A percentile compares a stretch with the other conserved stretches of the same genome.
These are phyloP conservation scores for Drosophila paramelanica DNA, from an alignment of 2,888 invertebrate species.

Conservation along the genomic window DNA sequence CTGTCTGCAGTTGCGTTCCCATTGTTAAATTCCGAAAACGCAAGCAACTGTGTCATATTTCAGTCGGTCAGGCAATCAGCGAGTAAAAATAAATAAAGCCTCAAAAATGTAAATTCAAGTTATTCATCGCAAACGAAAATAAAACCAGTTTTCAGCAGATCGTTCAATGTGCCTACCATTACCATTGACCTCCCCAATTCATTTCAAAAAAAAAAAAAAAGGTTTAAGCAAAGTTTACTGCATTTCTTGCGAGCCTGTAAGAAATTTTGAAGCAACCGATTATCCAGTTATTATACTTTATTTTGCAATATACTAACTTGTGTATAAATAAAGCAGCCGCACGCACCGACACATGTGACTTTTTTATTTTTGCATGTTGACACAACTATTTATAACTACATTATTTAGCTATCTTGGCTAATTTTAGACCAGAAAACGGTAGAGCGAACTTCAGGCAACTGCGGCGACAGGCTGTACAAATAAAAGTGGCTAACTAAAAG, in stretches of 20 bases:
- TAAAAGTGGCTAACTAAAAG: slow-evolving; percentile 43
- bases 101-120: slow-evolving; percentile 48
- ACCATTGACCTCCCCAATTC: slow-evolving; percentile 70
- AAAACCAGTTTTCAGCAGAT: slow-evolving; percentile 63
- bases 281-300: neutral
- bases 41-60: slow-evolving; percentile 44
- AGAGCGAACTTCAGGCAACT: slow-evolving; percentile 51
- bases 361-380: slow-evolving; percentile 56
- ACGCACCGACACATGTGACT: slow-evolving; percentile 54
- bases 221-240: slow-evolving; percentile 38
- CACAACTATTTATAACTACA: slow-evolving; percentile 74
- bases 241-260: slow-evolving; percentile 34
- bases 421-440: slow-evolving; percentile 68
- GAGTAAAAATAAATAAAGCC: slow-evolving; percentile 24
- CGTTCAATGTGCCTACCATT: slow-evolving; percentile 52
- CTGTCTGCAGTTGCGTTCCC: neutral
- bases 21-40: slow-evolving; percentile 21
- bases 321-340: slow-evolving; percentile 25
- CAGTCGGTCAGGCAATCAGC: slow-evolving; percentile 3
- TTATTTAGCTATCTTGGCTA: slow-evolving; percentile 72
- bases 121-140: slow-evolving; percentile 54
- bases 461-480: slow-evolving; percentile 71
- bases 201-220: slow-evolving; percentile 41
- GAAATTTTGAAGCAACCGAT: slow-evolving; percentile 49
- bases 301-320: neutral